Evolutionary conservation across 1,140 invertebrate genomes (phyloP).

Genomic region (Elymnias hypermnestra): DNA sequence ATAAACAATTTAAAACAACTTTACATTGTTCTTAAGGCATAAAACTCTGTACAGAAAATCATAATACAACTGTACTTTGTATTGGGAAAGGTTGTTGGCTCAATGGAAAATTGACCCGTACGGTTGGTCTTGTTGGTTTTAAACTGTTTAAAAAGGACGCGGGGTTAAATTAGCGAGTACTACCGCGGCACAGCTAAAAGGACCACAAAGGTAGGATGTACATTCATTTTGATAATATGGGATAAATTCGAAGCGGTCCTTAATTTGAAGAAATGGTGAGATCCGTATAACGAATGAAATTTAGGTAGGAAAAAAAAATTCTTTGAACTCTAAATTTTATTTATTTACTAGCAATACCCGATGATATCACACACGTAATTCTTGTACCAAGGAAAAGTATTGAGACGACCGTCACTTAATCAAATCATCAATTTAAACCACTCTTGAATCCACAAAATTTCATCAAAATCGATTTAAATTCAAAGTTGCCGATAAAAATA

Average conservation of each 20-base stretch:
- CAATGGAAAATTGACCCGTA: conserved; percentile 25
- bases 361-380: too few species aligned
- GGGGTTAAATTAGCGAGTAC: conserved; percentile 38
- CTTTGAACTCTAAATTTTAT: too few species aligned
- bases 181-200: conserved; percentile 33
- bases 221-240: neutral
- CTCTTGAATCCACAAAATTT: too few species aligned
- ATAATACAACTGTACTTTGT: conserved; percentile 3
- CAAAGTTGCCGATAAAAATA: too few species aligned
- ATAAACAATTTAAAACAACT: conserved; percentile 31
- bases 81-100: neutral
- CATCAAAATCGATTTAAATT: too few species aligned
- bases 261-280: too few species aligned
- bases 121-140: conserved; percentile 29
- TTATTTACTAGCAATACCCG: too few species aligned
- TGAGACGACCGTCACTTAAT: too few species aligned
- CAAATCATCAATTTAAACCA: too few species aligned
- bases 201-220: conserved; percentile 2
- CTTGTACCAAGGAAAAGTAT: too few species aligned
- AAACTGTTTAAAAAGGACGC: conserved; percentile 34
- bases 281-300: too few species aligned
- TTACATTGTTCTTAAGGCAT: conserved; percentile 15
- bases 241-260: neutral
- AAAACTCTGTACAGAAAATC: conserved; percentile 13
- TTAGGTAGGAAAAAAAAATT: too few species aligned